These are phyloP conservation scores for Urocitellus parryii DNA, from an alignment of 2,113 vertebrate genomes.

Conservation along the genomic window DNA sequence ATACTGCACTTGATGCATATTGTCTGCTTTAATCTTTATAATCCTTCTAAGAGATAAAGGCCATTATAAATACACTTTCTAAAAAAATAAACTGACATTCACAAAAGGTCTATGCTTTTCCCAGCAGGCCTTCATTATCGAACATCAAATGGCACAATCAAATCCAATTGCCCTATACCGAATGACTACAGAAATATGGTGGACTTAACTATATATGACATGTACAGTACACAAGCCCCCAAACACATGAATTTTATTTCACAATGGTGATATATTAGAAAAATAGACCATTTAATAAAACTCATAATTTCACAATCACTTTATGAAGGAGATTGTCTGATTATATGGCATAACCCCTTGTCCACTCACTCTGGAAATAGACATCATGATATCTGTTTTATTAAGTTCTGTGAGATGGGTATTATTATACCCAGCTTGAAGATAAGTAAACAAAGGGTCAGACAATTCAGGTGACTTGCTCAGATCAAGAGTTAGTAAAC, in stretches of 20 bases:
- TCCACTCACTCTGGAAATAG: neutral
- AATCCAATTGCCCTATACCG: neutral
- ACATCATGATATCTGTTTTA: neutral
- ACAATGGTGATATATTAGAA: neutral
- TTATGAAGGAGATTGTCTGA: neutral
- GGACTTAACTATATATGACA: neutral
- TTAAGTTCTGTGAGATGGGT: neutral
- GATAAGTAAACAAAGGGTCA: neutral
- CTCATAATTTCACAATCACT: neutral
- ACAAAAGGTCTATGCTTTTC: neutral
- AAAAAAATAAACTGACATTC: neutral
- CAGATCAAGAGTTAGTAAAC: neutral
- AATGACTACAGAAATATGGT: neutral
- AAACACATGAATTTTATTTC: neutral
- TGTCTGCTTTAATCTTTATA: neutral
- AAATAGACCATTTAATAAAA: slow-evolving; percentile 13
- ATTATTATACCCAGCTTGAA: neutral
- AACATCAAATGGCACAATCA: neutral
- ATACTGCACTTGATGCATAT: neutral
- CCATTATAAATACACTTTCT: neutral
- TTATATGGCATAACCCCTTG: neutral
- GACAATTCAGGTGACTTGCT: neutral
- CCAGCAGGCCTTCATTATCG: neutral
- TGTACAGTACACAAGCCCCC: neutral
- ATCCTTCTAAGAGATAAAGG: neutral